Evolutionary conservation across 2,797 vertebrate species (phyloP).

Genomic region (Hipposideros larvatus): DNA sequence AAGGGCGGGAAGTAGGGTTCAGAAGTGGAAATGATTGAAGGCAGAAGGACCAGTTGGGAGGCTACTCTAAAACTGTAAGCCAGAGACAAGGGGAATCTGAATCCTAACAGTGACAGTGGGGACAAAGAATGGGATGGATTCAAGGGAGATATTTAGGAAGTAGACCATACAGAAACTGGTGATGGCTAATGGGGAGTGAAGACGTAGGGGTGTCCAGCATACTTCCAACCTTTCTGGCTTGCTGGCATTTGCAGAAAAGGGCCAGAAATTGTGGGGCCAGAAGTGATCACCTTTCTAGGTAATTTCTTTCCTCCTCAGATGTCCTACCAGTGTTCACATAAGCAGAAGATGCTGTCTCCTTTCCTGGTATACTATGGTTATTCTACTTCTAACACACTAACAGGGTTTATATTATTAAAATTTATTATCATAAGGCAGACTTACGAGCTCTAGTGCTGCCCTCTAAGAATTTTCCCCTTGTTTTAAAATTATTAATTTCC

Average conservation of each 20-base stretch:
- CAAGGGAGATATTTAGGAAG: not conserved
- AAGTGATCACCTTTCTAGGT: not conserved
- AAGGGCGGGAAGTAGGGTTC: not conserved
- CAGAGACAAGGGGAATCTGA: not conserved
- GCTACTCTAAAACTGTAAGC: not conserved
- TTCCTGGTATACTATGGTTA: not conserved
- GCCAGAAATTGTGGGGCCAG: not conserved
- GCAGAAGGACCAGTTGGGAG: not conserved
- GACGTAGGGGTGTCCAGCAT: not conserved
- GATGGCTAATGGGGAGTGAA: not conserved
- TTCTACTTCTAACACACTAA: not conserved
- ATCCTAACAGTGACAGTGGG: not conserved
- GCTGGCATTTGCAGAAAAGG: not conserved
- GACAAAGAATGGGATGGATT: not conserved
- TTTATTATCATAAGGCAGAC: not conserved
- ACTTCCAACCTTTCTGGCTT: not conserved
- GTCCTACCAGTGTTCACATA: not conserved
- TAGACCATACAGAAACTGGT: not conserved
- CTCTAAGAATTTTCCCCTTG: not conserved
- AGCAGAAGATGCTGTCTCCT: not conserved
- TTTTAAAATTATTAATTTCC: slow-evolving; percentile 44
- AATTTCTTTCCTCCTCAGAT: not conserved
- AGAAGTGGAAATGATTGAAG: not conserved
- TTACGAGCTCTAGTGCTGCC: not conserved
- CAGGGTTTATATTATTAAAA: not conserved